These are phyloP conservation scores for Cynocephalus volans DNA, from an alignment of 2,113 vertebrate species.

Conservation along the genomic window DNA sequence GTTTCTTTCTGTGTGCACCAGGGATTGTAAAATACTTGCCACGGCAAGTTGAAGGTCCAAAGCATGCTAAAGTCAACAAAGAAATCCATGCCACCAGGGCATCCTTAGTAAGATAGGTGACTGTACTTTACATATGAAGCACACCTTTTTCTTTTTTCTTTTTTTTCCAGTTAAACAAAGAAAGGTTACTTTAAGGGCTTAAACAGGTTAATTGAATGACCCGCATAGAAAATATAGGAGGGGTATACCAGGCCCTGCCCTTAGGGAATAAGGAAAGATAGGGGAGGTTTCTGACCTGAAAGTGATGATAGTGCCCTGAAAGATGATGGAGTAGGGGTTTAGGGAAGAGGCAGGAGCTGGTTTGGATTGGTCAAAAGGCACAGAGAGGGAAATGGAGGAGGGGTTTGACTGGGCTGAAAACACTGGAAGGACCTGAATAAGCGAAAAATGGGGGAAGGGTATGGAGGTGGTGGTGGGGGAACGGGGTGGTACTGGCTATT, in stretches of 20 bases:
- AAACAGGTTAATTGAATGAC: background rate
- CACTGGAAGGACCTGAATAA: background rate
- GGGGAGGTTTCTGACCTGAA: background rate
- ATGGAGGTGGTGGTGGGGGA: too few species aligned
- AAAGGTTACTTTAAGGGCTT: slow-evolving; percentile 13
- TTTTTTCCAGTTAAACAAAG: background rate
- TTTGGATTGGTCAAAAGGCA: background rate
- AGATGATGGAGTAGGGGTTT: background rate
- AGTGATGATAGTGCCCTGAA: background rate
- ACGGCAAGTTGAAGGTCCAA: slow-evolving; percentile 97
- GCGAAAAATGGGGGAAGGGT: background rate
- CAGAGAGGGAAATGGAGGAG: background rate
- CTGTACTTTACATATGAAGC: background rate
- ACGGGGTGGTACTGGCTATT: background rate
- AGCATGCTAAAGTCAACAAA: slow-evolving; percentile 91
- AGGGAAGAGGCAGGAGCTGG: background rate
- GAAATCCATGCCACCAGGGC: slow-evolving; percentile 44
- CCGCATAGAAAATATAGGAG: background rate
- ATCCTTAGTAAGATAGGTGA: background rate
- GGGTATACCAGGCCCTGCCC: background rate
- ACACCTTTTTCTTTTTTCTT: background rate
- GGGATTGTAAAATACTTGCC: slow-evolving; percentile 96
- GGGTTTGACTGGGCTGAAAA: background rate
- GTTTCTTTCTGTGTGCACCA: slow-evolving; percentile 97
- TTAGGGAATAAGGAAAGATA: background rate